phyloP scores from a whole-genome alignment of 1,140 invertebrate species.

The Telenomus remus region DNA sequence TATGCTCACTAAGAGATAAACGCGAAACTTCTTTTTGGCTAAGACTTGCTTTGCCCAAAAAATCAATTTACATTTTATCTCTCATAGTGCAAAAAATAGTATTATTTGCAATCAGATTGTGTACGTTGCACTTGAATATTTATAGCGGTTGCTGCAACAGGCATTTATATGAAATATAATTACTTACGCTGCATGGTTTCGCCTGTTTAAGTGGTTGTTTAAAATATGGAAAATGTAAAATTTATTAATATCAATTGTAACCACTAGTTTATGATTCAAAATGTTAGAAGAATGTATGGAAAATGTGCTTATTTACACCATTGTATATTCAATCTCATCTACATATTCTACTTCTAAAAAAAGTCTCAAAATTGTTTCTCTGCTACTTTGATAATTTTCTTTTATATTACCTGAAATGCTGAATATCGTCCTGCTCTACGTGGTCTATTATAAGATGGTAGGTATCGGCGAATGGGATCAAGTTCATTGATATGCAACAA shows the following conservation, averaged over 20 bases:
- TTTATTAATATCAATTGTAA: conserved; percentile 17
- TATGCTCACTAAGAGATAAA: too few species aligned
- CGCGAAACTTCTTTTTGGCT: too few species aligned
- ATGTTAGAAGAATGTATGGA: too few species aligned
- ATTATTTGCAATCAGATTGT: too few species aligned
- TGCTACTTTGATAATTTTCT: neutral
- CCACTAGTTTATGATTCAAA: neutral
- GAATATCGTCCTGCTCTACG: conserved; percentile 93
- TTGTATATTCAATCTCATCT: too few species aligned
- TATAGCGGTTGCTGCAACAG: conserved; percentile 19
- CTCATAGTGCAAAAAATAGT: too few species aligned
- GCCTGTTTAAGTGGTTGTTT: conserved; percentile 75
- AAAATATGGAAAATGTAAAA: conserved; percentile 74
- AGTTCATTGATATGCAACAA: conserved; percentile 96
- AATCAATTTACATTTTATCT: too few species aligned
- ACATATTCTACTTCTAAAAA: conserved; percentile 1
- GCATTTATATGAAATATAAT: conserved; percentile 44
- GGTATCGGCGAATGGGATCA: conserved; percentile 95
- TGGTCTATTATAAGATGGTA: conserved; percentile 96
- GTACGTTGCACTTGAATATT: conserved; percentile 15
- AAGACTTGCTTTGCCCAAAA: too few species aligned
- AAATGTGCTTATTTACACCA: too few species aligned
- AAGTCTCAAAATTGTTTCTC: too few species aligned
- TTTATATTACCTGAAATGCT: conserved; percentile 89
- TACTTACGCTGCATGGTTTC: conserved; percentile 86